Conservation (phyloP, 2,113 vertebrate genomes). For the Ictidomys tridecemlineatus region DNA sequence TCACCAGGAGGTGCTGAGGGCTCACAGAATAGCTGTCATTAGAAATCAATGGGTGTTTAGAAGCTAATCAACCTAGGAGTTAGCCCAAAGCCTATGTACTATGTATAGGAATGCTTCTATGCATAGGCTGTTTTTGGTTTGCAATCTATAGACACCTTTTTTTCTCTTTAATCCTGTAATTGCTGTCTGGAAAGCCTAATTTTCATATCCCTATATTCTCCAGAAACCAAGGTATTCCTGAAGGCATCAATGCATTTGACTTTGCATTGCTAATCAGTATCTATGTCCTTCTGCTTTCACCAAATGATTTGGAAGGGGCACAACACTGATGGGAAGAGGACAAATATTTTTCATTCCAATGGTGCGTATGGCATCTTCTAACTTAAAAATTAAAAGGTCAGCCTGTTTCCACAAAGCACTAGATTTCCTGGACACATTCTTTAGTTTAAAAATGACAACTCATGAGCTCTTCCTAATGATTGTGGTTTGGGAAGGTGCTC, state of each 20-base stretch:
- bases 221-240: background rate
- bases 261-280: background rate
- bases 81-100: background rate
- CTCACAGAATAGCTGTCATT: background rate
- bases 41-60: background rate
- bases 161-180: background rate
- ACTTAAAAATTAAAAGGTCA: background rate
- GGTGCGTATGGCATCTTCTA: rapidly evolving
- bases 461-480: background rate
- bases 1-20: background rate
- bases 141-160: background rate
- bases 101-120: background rate
- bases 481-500: background rate
- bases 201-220: background rate
- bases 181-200: background rate
- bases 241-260: background rate
- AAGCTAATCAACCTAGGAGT: background rate
- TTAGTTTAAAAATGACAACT: background rate
- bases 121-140: background rate
- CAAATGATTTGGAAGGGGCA: background rate
- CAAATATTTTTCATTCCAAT: background rate
- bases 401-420: background rate
- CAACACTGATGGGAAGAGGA: background rate
- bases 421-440: background rate
- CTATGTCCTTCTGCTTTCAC: no score